Conservation (phyloP, 2,113 vertebrate genomes). For the Platycercus adscitus region DNA sequence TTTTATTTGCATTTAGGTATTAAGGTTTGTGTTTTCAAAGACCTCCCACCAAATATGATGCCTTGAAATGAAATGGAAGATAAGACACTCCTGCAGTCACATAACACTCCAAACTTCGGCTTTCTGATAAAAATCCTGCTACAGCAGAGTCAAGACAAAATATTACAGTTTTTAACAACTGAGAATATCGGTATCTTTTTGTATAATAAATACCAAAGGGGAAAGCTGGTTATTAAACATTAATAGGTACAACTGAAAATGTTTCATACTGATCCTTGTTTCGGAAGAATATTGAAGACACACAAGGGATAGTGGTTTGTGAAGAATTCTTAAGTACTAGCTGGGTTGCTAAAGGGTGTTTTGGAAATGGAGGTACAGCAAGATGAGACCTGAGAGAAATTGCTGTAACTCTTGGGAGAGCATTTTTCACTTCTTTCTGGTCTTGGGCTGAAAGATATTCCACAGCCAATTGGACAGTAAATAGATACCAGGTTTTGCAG, state of each 20-base stretch:
- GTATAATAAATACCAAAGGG: neutral
- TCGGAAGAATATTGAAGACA: slow-evolving; percentile 8
- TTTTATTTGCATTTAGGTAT: neutral
- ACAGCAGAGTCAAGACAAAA: neutral
- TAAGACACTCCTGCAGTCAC: neutral
- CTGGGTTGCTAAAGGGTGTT: neutral
- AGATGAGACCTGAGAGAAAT: neutral
- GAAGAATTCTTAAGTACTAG: neutral
- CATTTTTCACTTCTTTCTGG: neutral
- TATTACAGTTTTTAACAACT: neutral
- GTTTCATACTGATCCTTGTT: neutral
- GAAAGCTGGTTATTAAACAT: slow-evolving; percentile 10
- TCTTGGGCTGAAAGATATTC: neutral
- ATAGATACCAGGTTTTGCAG: neutral
- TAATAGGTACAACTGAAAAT: neutral
- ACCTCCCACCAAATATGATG: neutral
- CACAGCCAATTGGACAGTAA: neutral
- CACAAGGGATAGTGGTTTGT: neutral
- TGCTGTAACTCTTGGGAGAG: neutral
- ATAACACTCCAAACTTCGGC: neutral
- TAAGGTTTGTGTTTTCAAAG: neutral
- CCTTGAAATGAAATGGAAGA: neutral
- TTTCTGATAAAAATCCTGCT: neutral
- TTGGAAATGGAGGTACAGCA: neutral
- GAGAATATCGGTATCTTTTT: neutral